Evolutionary conservation across 2,888 invertebrate species (phyloP).

Genomic region (Pilophorus perplexus): DNA sequence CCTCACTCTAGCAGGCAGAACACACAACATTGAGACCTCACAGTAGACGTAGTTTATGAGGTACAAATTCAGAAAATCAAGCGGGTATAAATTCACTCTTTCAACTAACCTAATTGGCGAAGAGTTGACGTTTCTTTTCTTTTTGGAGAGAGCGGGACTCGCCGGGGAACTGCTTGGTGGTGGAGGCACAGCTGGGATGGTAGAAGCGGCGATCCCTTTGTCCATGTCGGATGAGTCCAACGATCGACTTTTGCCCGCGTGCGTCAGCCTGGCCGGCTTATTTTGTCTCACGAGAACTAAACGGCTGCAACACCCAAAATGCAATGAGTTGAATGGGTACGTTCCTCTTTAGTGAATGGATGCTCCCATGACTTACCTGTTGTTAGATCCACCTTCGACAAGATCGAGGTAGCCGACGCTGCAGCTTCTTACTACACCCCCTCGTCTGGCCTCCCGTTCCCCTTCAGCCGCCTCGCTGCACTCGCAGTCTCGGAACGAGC

Average conservation of each 20-base stretch:
- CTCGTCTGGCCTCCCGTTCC: constrained; percentile 42
- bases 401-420: constrained; percentile 85
- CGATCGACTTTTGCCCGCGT: constrained; percentile 77
- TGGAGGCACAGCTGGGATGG: constrained; percentile 52
- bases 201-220: constrained; percentile 45
- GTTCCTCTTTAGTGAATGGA: neutral
- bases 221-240: constrained; percentile 77
- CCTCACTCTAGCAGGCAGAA: constrained; percentile 60
- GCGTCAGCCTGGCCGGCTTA: constrained; percentile 60
- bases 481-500: constrained; percentile 48
- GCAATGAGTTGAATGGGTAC: neutral
- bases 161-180: constrained; percentile 72
- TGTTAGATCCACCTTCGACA: constrained; percentile 64
- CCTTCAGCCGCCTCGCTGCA: constrained; percentile 44
- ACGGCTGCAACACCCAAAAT: constrained; percentile 31
- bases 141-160: constrained; percentile 69
- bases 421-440: constrained; percentile 60
- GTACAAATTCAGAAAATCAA: too few relatives aligned
- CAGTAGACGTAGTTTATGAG: too few relatives aligned
- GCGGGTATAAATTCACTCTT: neutral
- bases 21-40: too few relatives aligned
- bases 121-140: constrained; percentile 72
- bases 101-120: constrained; percentile 66
- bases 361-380: constrained; percentile 44
- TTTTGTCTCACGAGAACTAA: constrained; percentile 51